These are phyloP conservation scores for Meda fulgida DNA, from an alignment of 2,797 vertebrate genomes.

Conservation along the genomic window DNA sequence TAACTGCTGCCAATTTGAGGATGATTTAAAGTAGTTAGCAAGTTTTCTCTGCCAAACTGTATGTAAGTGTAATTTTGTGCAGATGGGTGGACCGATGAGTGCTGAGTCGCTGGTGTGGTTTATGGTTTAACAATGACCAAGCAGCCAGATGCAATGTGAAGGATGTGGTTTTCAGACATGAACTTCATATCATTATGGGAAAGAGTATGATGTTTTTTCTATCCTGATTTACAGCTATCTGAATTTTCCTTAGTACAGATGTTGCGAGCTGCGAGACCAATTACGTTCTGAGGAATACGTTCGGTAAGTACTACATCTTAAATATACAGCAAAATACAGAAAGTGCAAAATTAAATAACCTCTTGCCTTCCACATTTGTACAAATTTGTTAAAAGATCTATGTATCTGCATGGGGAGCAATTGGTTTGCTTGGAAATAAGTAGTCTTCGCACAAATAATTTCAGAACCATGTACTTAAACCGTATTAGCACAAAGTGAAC, in stretches of 20 bases:
- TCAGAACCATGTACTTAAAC: slow-evolving; percentile 22
- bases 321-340: slow-evolving; percentile 7
- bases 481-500: slow-evolving; percentile 38
- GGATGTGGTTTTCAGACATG: slow-evolving; percentile 61
- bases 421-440: slow-evolving; percentile 40
- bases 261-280: slow-evolving; percentile 39
- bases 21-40: slow-evolving; percentile 60
- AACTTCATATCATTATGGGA: slow-evolving; percentile 57
- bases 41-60: slow-evolving; percentile 47
- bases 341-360: slow-evolving; percentile 35
- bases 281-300: slow-evolving; percentile 33
- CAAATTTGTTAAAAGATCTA: slow-evolving; percentile 44
- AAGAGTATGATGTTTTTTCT: slow-evolving; percentile 50
- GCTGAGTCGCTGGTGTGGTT: slow-evolving; percentile 57
- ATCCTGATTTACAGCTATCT: slow-evolving; percentile 48
- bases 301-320: slow-evolving; percentile 12
- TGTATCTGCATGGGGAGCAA: slow-evolving; percentile 15
- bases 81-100: slow-evolving; percentile 58
- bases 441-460: slow-evolving; percentile 30
- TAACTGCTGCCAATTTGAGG: slow-evolving; percentile 46
- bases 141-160: slow-evolving; percentile 57
- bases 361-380: slow-evolving; percentile 17
- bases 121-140: slow-evolving; percentile 57
- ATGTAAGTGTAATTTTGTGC: slow-evolving; percentile 55
- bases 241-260: slow-evolving; percentile 42